Percentiles rank a stretch among this genome's conserved stretches.
Evolutionary conservation across 2,113 vertebrate species (phyloP).

Genomic region (Ammospiza nelsoni): DNA sequence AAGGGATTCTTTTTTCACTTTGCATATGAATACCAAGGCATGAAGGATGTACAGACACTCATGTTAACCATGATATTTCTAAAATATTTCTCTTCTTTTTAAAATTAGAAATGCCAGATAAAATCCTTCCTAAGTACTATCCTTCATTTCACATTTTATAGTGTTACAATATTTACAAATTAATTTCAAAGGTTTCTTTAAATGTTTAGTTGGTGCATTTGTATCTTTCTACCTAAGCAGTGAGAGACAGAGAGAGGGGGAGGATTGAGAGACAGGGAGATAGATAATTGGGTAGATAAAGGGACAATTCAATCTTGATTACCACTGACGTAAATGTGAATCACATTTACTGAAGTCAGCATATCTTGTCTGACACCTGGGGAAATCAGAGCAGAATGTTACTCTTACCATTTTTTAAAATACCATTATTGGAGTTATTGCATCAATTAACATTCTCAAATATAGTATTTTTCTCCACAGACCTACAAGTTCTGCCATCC

Average conservation of each 20-base stretch:
- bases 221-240: background rate
- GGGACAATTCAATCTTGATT: background rate
- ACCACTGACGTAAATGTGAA: background rate
- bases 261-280: background rate
- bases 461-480: background rate
- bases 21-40: background rate
- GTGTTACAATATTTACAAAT: background rate
- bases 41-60: background rate
- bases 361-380: background rate
- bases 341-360: background rate
- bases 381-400: background rate
- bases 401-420: background rate
- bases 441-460: background rate
- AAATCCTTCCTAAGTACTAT: background rate
- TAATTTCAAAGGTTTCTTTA: background rate
- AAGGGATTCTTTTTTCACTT: background rate
- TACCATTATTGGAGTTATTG: background rate
- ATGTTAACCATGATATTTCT: background rate
- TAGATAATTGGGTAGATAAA: background rate
- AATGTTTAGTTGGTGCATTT: background rate
- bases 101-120: background rate
- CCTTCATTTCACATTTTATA: background rate
- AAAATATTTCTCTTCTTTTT: background rate
- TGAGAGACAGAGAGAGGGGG: rapidly evolving
- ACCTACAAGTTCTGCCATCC: background rate